These are phyloP conservation scores for Isichthys henryi DNA, from an alignment of 2,113 vertebrate genomes.

Conservation along the genomic window DNA sequence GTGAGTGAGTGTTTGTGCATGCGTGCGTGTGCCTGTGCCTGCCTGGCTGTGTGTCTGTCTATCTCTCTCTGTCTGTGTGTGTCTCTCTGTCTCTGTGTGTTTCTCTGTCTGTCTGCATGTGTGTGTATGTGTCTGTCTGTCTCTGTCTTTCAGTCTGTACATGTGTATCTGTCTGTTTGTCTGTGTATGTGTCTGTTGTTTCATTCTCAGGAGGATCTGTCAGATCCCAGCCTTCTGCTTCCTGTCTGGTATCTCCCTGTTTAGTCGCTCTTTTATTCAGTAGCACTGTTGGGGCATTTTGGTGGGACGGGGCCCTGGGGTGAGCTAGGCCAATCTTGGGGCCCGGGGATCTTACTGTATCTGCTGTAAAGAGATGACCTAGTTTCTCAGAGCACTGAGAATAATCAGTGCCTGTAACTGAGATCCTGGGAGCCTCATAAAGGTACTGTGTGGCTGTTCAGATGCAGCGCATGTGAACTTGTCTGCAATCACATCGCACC, in stretches of 20 bases:
- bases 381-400: not conserved
- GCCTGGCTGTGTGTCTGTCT: no score
- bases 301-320: not conserved
- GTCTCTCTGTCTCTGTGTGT: not conserved
- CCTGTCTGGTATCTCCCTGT: not conserved
- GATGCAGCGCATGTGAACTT: not conserved
- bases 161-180: not conserved
- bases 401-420: not conserved
- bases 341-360: not conserved
- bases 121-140: not conserved
- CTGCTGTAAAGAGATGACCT: not conserved
- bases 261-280: not conserved
- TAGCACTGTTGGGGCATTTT: not conserved
- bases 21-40: no score
- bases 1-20: not conserved
- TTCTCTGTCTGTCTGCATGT: not conserved
- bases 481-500: not conserved
- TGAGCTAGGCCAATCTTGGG: not conserved
- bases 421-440: not conserved
- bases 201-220: not conserved
- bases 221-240: not conserved
- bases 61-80: not conserved
- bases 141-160: not conserved
- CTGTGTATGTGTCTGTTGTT: not conserved
- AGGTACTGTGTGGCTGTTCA: not conserved